A percentile compares a stretch with the other conserved stretches of the same genome.
These are phyloP conservation scores for Spea bombifrons DNA, from an alignment of 2,113 vertebrate genomes.

Conservation along the genomic window DNA sequence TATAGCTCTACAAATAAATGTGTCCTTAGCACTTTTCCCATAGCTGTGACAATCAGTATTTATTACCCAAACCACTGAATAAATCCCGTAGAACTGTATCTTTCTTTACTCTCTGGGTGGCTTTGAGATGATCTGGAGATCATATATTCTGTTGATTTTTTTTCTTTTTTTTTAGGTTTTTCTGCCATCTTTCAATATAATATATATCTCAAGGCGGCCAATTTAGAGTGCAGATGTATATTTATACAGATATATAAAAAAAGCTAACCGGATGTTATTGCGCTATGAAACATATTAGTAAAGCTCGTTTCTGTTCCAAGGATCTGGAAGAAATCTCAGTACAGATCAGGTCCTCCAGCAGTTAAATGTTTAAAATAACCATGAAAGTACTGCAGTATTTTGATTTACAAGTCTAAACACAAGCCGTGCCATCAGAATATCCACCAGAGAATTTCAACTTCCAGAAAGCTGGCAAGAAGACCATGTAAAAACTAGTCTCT, in stretches of 20 bases:
- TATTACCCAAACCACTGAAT: no score
- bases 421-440: conserved; percentile 38
- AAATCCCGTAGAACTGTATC: neutral
- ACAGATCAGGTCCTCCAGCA: conserved; percentile 23
- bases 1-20: no score
- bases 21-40: no score
- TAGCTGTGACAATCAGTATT: no score
- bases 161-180: neutral
- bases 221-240: neutral
- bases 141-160: conserved; percentile 9
- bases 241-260: neutral
- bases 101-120: conserved; percentile 5
- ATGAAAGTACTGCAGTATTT: conserved; percentile 34
- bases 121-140: conserved; percentile 15
- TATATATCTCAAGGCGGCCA: conserved; percentile 2
- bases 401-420: conserved; percentile 45
- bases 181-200: neutral
- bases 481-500: conserved; percentile 38
- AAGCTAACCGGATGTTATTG: conserved; percentile 8
- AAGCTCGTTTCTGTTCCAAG: neutral
- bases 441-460: conserved; percentile 36
- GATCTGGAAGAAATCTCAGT: conserved; percentile 1
- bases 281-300: conserved; percentile 13
- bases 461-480: conserved; percentile 33
- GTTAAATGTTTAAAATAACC: conserved; percentile 32